Base-by-base conservation (phyloP, 2,888 invertebrate genomes). In the Ceraclea dissimilis region DNA sequence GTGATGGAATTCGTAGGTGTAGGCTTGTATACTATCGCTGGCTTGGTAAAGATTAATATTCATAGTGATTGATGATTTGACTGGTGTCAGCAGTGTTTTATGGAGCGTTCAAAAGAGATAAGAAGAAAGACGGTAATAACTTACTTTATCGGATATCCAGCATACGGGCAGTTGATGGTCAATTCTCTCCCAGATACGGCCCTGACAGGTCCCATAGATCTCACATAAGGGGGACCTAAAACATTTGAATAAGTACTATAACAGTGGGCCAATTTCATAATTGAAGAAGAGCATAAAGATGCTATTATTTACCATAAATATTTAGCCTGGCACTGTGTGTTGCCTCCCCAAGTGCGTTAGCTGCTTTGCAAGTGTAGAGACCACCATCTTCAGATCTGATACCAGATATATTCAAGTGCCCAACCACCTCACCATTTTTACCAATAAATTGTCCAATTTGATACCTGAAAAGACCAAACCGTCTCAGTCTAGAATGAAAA, bases 371-470 rank as follows among this genome's bases (percentile, higher is more conserved):
- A 17, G 87, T 87, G 71, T 93, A 93, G 33, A 90, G 79, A 1
- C 91, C 93, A 2, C 92, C 92, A 67, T 93, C 92, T 66, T 90
- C 86, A 1, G 89, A 84, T 21, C 86, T 79, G 43, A 88, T 86
- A 39, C 85, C 83, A 19, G 88, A 83, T 66, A 91, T 88, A 76
- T 91, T 91, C 64, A 91, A 80, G 74, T 90, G 89, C 73, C 88
- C 89, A 66, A 90, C 86, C 60, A 91, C 88, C 67, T 90, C 90
- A 60, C 89, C 90, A 21, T 81, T 81, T 66, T 86, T 85, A 63
- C 88, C 88, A 46, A 89, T 86, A 70, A 88, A 90, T 72, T 91
- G 90, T 62, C 90, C 90, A 63, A 91, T 85, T 62, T 88, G 85
- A 70, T 88, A 89, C 63, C 77, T 78, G 67, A 18, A 64, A 26